These are phyloP conservation scores for Sipunculus nudus DNA, from an alignment of 2,888 invertebrate genomes.

Conservation along the genomic window DNA sequence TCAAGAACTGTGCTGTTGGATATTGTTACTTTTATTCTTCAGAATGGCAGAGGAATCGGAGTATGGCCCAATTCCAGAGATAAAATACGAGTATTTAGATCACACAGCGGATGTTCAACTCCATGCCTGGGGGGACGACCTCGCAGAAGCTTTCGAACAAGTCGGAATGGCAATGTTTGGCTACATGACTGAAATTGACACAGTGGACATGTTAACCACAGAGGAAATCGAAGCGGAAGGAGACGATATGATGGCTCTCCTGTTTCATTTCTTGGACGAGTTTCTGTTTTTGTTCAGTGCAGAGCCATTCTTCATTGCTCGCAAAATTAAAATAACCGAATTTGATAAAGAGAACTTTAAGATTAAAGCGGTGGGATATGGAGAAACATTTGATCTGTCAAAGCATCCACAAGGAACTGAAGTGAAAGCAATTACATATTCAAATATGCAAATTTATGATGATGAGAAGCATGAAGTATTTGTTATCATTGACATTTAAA, in stretches of 20 bases:
- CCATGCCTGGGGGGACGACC: constrained; percentile 89
- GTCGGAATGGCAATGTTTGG: constrained; percentile 94
- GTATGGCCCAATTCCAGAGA: constrained; percentile 15
- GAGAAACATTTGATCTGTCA: constrained; percentile 91
- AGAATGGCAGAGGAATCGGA: constrained; percentile 8
- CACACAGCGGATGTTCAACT: constrained; percentile 97
- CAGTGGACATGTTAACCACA: constrained; percentile 79
- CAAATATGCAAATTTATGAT: constrained; percentile 91
- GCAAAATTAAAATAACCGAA: constrained; percentile 86
- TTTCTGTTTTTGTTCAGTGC: constrained; percentile 90
- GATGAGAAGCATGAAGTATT: constrained; percentile 81
- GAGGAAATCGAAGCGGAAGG: constrained; percentile 84
- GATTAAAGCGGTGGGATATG: constrained; percentile 79
- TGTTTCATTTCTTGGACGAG: constrained; percentile 95
- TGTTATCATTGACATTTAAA: constrained; percentile 96
- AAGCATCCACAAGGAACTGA: constrained; percentile 97
- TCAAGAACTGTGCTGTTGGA: no score
- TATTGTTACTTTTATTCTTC: no score
- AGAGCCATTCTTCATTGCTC: constrained; percentile 86
- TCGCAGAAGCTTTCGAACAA: constrained; percentile 88
- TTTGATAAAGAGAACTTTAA: constrained; percentile 84
- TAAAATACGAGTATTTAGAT: constrained; percentile 72
- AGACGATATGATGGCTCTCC: constrained; percentile 85
- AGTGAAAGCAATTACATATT: constrained; percentile 99
- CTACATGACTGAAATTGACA: constrained; percentile 83